Base-by-base conservation (phyloP, 1,140 invertebrate genomes). In the Panonychus citri region DNA sequence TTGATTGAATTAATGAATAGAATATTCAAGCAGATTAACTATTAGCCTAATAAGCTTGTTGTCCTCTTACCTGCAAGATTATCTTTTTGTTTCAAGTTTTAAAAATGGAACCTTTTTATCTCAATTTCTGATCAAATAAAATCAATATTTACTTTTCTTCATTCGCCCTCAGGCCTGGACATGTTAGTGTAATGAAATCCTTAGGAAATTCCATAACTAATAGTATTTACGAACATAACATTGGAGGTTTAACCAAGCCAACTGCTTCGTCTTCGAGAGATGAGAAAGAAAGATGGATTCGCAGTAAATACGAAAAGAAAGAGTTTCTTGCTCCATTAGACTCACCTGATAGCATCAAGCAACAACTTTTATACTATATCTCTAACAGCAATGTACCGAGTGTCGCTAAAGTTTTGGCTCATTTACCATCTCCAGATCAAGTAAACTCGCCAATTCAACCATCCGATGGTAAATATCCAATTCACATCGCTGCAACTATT, bases 181-280 rank as follows among this genome's bases (percentile, higher is more conserved):
- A 91, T 68, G 75, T 93, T 21, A 82, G 80, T 64, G 87, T 96
- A 0, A 94, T 97, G 88, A 75, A 88, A 63, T 78, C 83, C 0
- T 78, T 96, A 63, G 91, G 91, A 37, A 97, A 97, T 68, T 75
- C 77, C 54, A 69, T 87, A 60, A 85, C 84, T 0, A 97, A 97
- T 70, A 82, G 81, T 10, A 81, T 97, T 46, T 97, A 89, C 87
- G 91, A 98, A 71, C 79, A 79, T 57, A 72, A 71, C 55, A 63
- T 65, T 2, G 67, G 68, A 57, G 67, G 66, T 17, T 73, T 80
- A 61, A 73, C 73, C 19, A 91, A 89, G 70, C 76, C 74, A 13
- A 65, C 64, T 10, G 69, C 72, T 7, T 65, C 66, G 55, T 65
- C 73, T 39, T 64, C 63, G 12, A 66, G 78, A 61, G 76, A 89